Percentiles rank a stretch among this genome's conserved stretches.
Conservation (phyloP, 2,113 vertebrate genomes). For the Xenus cinereus region DNA sequence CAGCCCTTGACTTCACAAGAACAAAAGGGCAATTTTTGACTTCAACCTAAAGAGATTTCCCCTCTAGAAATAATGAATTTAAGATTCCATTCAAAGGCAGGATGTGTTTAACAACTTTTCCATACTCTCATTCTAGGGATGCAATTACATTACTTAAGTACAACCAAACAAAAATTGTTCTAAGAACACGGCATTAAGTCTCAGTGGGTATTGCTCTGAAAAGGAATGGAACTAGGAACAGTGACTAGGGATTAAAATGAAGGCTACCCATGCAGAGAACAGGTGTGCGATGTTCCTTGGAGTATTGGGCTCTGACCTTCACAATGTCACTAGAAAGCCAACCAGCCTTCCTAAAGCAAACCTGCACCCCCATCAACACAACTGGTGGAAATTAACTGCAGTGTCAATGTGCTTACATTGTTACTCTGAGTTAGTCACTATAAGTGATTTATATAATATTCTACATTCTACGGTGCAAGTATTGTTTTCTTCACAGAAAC, state of each 20-base stretch:
- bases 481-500: neutral
- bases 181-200: neutral
- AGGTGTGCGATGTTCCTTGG: accelerated
- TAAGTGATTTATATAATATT: neutral
- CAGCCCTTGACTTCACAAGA: neutral
- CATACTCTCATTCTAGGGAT: accelerated
- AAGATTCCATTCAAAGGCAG: neutral
- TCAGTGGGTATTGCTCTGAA: neutral
- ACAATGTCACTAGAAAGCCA: neutral
- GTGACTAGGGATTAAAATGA: neutral
- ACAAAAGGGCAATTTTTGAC: neutral
- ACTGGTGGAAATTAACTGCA: neutral
- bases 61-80: neutral
- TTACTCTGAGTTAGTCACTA: neutral
- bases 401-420: neutral
- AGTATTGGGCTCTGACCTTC: neutral
- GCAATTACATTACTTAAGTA: neutral
- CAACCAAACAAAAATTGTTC: neutral
- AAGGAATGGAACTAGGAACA: neutral
- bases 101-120: too few relatives aligned
- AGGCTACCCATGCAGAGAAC: neutral
- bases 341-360: neutral
- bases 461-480: neutral
- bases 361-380: neutral
- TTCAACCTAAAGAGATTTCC: neutral